Base-by-base conservation (phyloP, 2,797 vertebrate genomes). In the Centroberyx gerrardi region DNA sequence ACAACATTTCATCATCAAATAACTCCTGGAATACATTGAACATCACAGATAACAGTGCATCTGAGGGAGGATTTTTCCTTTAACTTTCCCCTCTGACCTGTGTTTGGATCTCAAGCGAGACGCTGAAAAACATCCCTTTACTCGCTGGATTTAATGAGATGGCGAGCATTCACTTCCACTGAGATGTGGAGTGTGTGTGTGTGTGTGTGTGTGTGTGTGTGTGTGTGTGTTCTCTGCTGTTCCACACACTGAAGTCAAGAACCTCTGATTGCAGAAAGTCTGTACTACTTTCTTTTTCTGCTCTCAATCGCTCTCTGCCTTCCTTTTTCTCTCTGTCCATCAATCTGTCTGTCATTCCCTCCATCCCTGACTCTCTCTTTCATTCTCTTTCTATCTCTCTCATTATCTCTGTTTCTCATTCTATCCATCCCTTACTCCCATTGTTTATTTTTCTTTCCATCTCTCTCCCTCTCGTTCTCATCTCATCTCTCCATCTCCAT, bases 311-410 rank as follows among this genome's bases (percentile, higher is more conserved):
- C 44, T 59, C 61, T 18, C 62, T 18, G 14, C 36, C 42, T n/a
- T 38, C 58, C 36, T 65, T 68, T 68, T 49, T 56, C 38, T 33
- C 13, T 61, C 10, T 60, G 42, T 52, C 63, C 56, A 6, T 66
- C 9, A 10, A n/a, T 56, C 38, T 40, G 27, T 69, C 48, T n/a
- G 22, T 68, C 46, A 33, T 31, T 51, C 22, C 38, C 8, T 65
- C 48, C 33, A 22, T 58, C 27, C 3, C 1, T 1, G 1, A 2
- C 28, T 15, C 27, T 4, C 0, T 44, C 42, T 44, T 14, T 3
- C 42, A 13, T 17, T 56, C 28, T 66, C 49, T 42, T 14, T 15
- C 36, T 27, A 18, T 36, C 27, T 22, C n/a, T 33, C 18, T 15
- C 63, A 27, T n/a, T 10, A 8, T 56, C 22, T 17, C 3, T 8